Evolutionary conservation across 2,113 vertebrate species (phyloP), one percentile per base, ranked within the genome.

Genomic region (Tenrec ecaudatus): DNA sequence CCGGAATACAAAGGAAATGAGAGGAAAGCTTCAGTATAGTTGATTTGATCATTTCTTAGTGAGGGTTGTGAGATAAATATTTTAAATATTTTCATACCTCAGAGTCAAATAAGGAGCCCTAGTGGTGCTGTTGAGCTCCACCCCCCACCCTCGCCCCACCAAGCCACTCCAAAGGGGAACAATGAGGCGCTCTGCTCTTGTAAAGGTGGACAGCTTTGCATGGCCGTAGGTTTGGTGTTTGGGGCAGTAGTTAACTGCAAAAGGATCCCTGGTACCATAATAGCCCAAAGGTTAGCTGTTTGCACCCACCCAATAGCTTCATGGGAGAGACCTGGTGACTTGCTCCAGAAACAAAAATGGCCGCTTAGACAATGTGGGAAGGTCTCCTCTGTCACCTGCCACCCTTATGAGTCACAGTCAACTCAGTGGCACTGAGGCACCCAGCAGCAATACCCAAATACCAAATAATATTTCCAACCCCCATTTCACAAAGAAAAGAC

Each of bases 1-100:
- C 73, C 57, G 93, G 71, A 95, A 87, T 94, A 84, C 58, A 76
- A 94, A 90, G 40, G 73, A 89, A 96, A 83, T 95, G 92, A 97
- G 60, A 90, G 76, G 86, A 93, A 75, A 95, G 47, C 38, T 36
- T 88, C 71, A 36, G 58, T 94, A 73, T 88, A 90, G 94, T 92
- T 83, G 64, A 27, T 88, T 81, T 93, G 71, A 75, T 57, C 62
- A 79, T 60, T 86, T 94, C 29, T 96, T 68, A 75, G 5, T 88
- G 79, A 89, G 6, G 9, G n/a, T 75, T 93, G 77, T 85, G 57
- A 89, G 73, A 90, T 86, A 84, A 33, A 82, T 77, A 88, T 66
- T 95, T 95, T 82, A n/a, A n/a, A n/a, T n/a, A n/a, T n/a, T n/a
- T n/a, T n/a, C n/a, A n/a, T n/a, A n/a, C n/a, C n/a, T n/a, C n/a